Base-by-base conservation (phyloP, 2,797 vertebrate genomes). In the Ctenopoma multispine region DNA sequence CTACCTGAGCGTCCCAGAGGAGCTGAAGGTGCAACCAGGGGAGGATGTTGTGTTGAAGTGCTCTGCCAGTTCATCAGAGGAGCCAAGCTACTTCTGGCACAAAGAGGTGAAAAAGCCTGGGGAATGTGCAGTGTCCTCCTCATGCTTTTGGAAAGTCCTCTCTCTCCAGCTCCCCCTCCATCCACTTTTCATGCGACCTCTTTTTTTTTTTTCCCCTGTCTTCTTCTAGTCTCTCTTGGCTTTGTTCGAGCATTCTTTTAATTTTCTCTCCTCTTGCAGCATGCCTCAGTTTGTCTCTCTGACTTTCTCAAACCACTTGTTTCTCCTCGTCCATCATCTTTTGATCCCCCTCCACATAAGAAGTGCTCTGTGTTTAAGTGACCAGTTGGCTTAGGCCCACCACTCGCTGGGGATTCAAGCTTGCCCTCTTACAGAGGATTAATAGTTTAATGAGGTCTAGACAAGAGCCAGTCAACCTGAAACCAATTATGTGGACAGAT, bases 391-490 rank as follows among this genome's bases (percentile, higher is more conserved):
- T 88, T 65, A 80, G 79, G 57, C 83, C 66, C 75, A 65, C 77
- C 49, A 29, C 72, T 82, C 71, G 7, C 84, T 69, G 71, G 85
- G 85, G 84, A 85, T 69, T 87, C 81, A 72, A 72, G 77, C 76
- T 77, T 72, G 68, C 77, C 85, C 87, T 86, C 83, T 92, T 88
- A 87, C 72, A 76, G 71, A 76, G 90, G 87, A 90, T 89, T 92
- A 91, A 91, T 89, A 90, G 89, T 89, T 88, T 93, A 93, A 93
- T 92, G 89, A 92, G 87, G 86, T 90, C 83, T 84, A 87, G 90
- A 89, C 86, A 76, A 91, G 84, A 89, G 84, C 81, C 81, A 88
- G 87, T 91, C 88, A 87, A 89, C 86, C 90, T 87, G 80, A 90
- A 92, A 91, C 91, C 87, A 91, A 90, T 90, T 90, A 87, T 87